phyloP scores from a whole-genome alignment of 2,888 invertebrate species.

The Homarus gammarus region DNA sequence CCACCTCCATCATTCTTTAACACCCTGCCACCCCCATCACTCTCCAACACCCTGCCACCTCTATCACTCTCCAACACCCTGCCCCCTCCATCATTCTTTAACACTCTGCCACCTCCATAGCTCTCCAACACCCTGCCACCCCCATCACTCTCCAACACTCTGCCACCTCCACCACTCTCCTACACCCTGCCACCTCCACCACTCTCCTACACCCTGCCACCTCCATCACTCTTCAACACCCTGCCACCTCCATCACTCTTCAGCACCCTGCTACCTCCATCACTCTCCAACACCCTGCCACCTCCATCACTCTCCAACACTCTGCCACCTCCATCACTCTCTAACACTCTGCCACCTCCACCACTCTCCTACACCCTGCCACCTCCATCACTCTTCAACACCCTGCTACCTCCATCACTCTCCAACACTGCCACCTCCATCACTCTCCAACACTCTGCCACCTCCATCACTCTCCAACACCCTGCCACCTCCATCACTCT shows the following conservation, averaged over 20 bases:
- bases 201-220: not conserved
- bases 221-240: constrained; percentile 2
- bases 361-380: not conserved
- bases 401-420: not conserved
- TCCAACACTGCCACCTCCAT: too few relatives aligned
- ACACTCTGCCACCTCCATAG: not conserved
- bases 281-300: not conserved
- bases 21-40: not conserved
- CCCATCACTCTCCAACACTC: too few relatives aligned
- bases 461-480: too few relatives aligned
- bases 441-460: too few relatives aligned
- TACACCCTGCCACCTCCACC: too few relatives aligned
- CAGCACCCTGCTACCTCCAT: not conserved
- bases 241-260: constrained; percentile 7
- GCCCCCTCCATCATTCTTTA: not conserved
- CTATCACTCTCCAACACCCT: constrained; percentile 34
- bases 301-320: too few relatives aligned
- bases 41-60: constrained; percentile 6
- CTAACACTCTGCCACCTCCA: too few relatives aligned
- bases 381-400: not conserved
- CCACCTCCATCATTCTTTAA: not conserved
- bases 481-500: too few relatives aligned
- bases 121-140: too few relatives aligned
- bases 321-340: too few relatives aligned
- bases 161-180: too few relatives aligned